Percentiles rank a stretch among this genome's conserved stretches.
These are phyloP conservation scores for Xanthorhoe designata DNA, from an alignment of 2,888 invertebrate genomes.

Conservation along the genomic window DNA sequence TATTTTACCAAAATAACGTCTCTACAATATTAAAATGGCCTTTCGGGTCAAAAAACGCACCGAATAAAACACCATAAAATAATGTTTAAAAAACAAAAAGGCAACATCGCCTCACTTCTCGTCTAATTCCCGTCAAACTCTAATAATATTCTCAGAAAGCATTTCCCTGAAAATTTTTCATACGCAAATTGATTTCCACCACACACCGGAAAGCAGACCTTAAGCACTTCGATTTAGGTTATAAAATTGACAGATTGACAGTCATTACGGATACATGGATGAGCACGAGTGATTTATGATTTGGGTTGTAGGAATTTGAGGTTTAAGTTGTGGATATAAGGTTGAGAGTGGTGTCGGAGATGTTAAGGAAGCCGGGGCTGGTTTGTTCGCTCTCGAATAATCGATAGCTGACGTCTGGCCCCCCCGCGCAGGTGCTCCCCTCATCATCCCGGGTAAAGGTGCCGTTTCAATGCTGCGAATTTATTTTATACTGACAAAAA, in stretches of 20 bases:
- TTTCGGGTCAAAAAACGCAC: not conserved
- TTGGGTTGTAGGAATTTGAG: constrained; percentile 50
- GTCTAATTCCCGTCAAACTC: constrained; percentile 51
- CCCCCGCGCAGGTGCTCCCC: constrained; percentile 69
- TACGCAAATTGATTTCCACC: constrained; percentile 64
- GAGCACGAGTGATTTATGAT: constrained; percentile 70
- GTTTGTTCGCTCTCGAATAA: constrained; percentile 82
- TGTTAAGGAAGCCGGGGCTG: constrained; percentile 64
- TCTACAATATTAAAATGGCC: not conserved
- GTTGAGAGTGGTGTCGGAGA: constrained; percentile 54
- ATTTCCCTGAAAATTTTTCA: constrained; percentile 68
- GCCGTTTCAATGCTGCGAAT: constrained; percentile 41
- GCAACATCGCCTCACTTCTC: constrained; percentile 40
- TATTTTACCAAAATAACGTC: not conserved
- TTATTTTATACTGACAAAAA: too few relatives aligned
- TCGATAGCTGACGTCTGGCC: constrained; percentile 85
- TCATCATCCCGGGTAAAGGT: constrained; percentile 58
- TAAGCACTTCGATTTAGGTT: constrained; percentile 49
- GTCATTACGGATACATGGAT: constrained; percentile 61
- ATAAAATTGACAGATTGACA: constrained; percentile 58
- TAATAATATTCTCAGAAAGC: constrained; percentile 66
- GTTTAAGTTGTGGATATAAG: constrained; percentile 55
- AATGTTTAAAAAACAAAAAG: constrained; percentile 31
- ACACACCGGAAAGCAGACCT: constrained; percentile 51
- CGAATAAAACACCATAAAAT: constrained; percentile 19